These are phyloP conservation scores for Atlantisia rogersi DNA, from an alignment of 2,113 vertebrate species.

Conservation along the genomic window DNA sequence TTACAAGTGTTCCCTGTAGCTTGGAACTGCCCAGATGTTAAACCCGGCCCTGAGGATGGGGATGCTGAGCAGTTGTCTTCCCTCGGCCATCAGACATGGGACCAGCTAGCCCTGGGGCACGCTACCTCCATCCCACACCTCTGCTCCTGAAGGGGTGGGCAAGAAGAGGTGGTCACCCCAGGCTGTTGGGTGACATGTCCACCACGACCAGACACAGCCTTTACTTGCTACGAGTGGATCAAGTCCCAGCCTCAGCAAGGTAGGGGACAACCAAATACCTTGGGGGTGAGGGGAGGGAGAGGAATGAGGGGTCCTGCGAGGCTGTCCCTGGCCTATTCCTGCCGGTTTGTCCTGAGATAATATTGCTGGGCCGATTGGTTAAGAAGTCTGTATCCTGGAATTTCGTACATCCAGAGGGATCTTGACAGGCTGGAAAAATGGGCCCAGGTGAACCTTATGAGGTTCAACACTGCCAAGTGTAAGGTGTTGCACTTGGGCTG, in stretches of 20 bases:
- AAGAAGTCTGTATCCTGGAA: neutral
- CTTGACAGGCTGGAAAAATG: too few species aligned
- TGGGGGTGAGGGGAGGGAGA: too few species aligned
- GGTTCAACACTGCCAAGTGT: too few species aligned
- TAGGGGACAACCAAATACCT: neutral
- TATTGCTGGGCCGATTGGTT: neutral
- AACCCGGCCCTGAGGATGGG: neutral
- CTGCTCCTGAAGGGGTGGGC: rapidly evolving
- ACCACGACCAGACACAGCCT: neutral
- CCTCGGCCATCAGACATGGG: neutral
- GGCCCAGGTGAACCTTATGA: too few species aligned
- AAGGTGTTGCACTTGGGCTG: too few species aligned
- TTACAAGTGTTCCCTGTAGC: neutral
- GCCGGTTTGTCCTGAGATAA: rapidly evolving
- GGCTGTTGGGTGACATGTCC: neutral
- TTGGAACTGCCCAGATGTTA: neutral
- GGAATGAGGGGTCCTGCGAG: neutral
- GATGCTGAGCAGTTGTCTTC: neutral
- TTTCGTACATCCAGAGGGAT: neutral
- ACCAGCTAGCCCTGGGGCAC: neutral
- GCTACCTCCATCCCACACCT: rapidly evolving
- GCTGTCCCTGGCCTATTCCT: rapidly evolving
- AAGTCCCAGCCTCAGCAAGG: neutral
- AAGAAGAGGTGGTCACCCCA: neutral
- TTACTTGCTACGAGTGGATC: rapidly evolving